Conservation (phyloP, 2,113 vertebrate genomes). For the Dasypus novemcinctus region DNA sequence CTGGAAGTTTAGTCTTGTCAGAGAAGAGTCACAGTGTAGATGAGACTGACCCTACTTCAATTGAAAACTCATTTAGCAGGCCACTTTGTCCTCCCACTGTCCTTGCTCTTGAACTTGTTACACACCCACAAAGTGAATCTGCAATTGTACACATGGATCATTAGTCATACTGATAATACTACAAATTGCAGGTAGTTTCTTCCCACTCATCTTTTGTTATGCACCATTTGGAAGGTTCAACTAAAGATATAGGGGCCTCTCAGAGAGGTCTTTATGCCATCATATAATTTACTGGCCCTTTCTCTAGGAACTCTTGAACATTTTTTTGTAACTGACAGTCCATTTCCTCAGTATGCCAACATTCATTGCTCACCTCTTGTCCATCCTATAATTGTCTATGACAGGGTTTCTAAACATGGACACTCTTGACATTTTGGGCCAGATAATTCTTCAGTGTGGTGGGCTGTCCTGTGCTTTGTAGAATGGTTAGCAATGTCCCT, state of each 20-base stretch:
- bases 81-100: neutral
- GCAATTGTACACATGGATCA: neutral
- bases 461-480: neutral
- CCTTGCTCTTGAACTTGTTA: neutral
- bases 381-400: no score
- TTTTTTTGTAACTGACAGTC: neutral
- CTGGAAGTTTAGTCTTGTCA: no score
- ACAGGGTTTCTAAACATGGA: neutral
- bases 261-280: neutral
- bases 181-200: accelerated
- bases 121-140: neutral
- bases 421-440: neutral
- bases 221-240: neutral
- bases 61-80: neutral
- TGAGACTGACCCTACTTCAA: neutral
- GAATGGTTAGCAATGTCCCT: neutral
- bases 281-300: neutral
- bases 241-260: neutral
- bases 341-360: neutral
- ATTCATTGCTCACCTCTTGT: accelerated
- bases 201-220: neutral
- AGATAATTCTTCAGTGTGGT: neutral
- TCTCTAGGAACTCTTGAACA: neutral
- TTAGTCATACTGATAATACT: no score
- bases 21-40: neutral